Evolutionary conservation across 2,113 vertebrate genomes (phyloP).

Genomic region (Halcyon senegalensis): DNA sequence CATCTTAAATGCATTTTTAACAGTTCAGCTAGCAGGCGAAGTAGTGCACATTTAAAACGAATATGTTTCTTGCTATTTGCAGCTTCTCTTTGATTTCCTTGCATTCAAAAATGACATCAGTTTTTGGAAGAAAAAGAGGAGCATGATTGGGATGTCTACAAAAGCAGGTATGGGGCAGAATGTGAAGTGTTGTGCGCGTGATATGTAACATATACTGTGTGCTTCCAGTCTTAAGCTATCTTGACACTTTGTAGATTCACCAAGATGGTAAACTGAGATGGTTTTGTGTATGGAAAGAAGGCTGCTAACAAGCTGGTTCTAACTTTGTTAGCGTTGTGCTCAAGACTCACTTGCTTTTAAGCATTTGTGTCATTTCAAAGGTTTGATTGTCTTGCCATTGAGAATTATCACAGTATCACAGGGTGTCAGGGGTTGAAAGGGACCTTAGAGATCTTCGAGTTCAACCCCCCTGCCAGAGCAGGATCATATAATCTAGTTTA

Average conservation of each 20-base stretch:
- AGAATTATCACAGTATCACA: not conserved
- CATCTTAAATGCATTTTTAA: not conserved
- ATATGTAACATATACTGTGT: not conserved
- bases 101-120: conserved; percentile 99
- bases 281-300: not conserved
- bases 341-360: not conserved
- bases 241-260: not conserved
- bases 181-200: fast-evolving
- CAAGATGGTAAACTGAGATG: not conserved
- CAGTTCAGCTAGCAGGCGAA: not conserved
- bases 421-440: too few relatives aligned
- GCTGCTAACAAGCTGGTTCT: not conserved
- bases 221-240: not conserved
- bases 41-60: not conserved
- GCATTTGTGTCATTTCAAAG: not conserved
- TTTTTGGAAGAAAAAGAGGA: conserved; percentile 98
- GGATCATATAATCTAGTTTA: not conserved
- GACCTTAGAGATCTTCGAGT: too few relatives aligned
- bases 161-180: conserved; percentile 87
- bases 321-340: not conserved
- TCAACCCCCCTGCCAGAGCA: too few relatives aligned
- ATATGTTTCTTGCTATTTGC: not conserved
- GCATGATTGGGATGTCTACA: conserved; percentile 97
- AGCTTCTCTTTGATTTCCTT: conserved; percentile 98
- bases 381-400: not conserved